Base-by-base conservation (phyloP, 2,113 vertebrate genomes). In the Noctilio leporinus region DNA sequence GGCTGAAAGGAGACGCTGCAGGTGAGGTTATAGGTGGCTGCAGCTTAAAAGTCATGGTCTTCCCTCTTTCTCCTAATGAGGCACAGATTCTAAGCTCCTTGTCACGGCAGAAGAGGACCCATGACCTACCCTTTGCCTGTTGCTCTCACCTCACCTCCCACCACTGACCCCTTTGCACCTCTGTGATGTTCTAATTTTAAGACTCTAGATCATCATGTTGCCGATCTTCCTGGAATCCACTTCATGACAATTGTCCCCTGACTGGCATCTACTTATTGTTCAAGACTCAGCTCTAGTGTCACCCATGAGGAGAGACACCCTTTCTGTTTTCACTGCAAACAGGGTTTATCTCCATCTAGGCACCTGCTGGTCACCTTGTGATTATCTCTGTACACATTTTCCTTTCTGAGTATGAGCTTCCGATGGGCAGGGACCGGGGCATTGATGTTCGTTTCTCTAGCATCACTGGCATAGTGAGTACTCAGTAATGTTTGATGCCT, bases 391-490 rank as follows among this genome's bases (percentile, higher is more conserved):
- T 24, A 38, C 20, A 91, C 26, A 7, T 28, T 51, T 87, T 10
- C 19, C 24, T 57, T 64, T 65, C 6, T 12, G 30, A n/a, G 22
- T 4, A 35, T 0, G 12, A 93, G 49, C 57, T 86, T 77, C 57
- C 55, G 30, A 67, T 92, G 40, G 38, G 72, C 1, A 16, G 38
- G 45, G 22, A 85, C 67, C 11, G 67, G 49, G 40, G 55, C 70
- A 33, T 38, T 35, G 53, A 62, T 35, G 8, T 51, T 57, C 30
- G 1, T 72, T 5, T 86, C 30, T 86, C 84, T 5, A 43, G n/a
- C 19, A 59, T n/a, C 19, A 51, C 0, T n/a, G 38, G 90, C n/a
- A 49, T 0, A 47, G 49, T 5, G 1, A 75, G 5, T 4, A 1
- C 57, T 76, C 20, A 5, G 64, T 62, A 40, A 86, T 49, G n/a